phyloP scores from a whole-genome alignment of 2,113 vertebrate species.

The Phrynocephalus versicolor region DNA sequence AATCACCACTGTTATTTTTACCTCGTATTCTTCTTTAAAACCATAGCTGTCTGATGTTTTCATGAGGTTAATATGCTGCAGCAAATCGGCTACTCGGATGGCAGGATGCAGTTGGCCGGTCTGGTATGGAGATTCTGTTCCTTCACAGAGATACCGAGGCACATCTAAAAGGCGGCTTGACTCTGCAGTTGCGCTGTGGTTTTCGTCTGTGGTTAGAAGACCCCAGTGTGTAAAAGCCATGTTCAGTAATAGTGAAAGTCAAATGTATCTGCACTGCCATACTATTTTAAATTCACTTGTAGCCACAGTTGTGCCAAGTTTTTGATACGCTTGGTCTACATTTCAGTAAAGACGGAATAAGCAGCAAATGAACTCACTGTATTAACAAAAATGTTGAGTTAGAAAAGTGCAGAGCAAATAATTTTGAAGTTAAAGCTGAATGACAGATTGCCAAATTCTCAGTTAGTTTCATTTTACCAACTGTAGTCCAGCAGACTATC shows the following conservation, averaged over 20 bases:
- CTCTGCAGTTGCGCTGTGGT: conserved; percentile 87
- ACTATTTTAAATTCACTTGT: not conserved
- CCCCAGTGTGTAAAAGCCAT: conserved; percentile 54
- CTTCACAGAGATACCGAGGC: conserved; percentile 95
- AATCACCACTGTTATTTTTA: conserved; percentile 66
- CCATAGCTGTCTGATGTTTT: conserved; percentile 99
- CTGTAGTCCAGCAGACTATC: not conserved
- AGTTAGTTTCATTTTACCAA: not conserved
- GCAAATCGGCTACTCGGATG: conserved; percentile 94
- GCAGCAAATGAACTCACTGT: not conserved
- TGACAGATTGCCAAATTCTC: not conserved
- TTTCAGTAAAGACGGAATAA: not conserved
- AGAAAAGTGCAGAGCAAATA: not conserved
- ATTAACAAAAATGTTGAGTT: not conserved
- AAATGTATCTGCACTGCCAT: not conserved
- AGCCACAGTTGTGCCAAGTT: not conserved
- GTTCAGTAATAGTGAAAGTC: not conserved
- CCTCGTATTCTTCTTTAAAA: conserved; percentile 99
- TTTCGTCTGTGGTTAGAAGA: conserved; percentile 85
- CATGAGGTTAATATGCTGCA: conserved; percentile 99
- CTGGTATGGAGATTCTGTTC: conserved; percentile 96
- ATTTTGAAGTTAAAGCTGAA: not conserved
- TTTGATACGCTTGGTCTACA: not conserved
- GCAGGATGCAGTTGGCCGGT: conserved; percentile 97
- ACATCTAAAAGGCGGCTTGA: conserved; percentile 93